phyloP scores from a whole-genome alignment of 2,113 vertebrate species.

The Salvelinus sp. region DNA sequence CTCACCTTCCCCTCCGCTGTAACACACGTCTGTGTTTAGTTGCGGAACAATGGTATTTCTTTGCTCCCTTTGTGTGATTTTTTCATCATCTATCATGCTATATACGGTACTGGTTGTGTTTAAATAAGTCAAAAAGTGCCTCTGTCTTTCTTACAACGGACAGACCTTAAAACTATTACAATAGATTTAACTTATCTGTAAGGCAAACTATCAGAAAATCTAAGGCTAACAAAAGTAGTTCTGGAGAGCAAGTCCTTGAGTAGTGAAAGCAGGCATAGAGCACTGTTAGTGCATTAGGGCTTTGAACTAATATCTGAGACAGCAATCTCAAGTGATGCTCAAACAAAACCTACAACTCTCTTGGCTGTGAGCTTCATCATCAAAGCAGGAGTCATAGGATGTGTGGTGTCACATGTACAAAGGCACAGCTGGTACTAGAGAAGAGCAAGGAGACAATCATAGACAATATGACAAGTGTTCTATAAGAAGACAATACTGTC shows the following conservation, averaged over 20 bases:
- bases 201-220: not conserved
- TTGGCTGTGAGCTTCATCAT: constrained; percentile 40
- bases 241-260: not conserved
- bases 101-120: constrained; percentile 49
- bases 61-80: constrained; percentile 47
- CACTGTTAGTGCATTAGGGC: constrained; percentile 10
- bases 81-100: not conserved
- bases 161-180: too few relatives aligned
- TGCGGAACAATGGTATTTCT: constrained; percentile 53
- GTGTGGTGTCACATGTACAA: constrained; percentile 39
- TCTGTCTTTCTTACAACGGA: constrained; percentile 14
- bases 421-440: constrained; percentile 33
- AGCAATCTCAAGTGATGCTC: constrained; percentile 46
- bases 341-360: constrained; percentile 4
- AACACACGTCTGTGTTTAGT: constrained; percentile 37
- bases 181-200: too few relatives aligned
- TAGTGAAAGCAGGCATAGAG: not conserved
- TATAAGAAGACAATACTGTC: constrained; percentile 3
- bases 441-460: not conserved
- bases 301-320: constrained; percentile 34
- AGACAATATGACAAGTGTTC: too few relatives aligned
- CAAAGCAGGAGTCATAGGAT: constrained; percentile 51
- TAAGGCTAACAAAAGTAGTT: not conserved
- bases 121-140: constrained; percentile 59
- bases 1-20: constrained; percentile 47